phyloP scores from a whole-genome alignment of 1,140 invertebrate species.

The Drosophila elegans region DNA sequence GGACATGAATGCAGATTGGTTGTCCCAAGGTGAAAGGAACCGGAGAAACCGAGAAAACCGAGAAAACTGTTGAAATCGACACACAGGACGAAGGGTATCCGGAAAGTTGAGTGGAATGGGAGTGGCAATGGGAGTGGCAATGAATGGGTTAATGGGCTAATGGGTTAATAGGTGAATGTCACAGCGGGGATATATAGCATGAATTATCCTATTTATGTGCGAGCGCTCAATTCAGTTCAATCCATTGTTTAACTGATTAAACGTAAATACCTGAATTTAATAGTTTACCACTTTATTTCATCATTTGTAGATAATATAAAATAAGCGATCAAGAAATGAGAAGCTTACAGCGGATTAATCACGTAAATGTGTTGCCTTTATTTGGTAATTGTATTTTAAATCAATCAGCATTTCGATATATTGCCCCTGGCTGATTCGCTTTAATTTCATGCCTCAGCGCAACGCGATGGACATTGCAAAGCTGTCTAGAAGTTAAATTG shows the following conservation, averaged over 20 bases:
- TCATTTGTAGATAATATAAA: not conserved
- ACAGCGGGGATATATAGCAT: conserved; percentile 24
- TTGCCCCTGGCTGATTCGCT: not conserved
- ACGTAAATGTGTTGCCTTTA: conserved; percentile 1
- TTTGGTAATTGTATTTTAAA: not conserved
- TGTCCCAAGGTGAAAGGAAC: conserved; percentile 16
- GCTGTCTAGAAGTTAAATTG: not conserved
- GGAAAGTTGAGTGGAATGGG: not conserved
- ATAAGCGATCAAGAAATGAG: not conserved
- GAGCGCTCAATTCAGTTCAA: conserved; percentile 1
- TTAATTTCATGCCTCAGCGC: conserved; percentile 14
- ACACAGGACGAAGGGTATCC: not conserved
- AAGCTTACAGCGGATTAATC: conserved; percentile 21
- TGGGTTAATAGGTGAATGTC: conserved; percentile 28
- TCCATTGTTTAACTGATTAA: not conserved
- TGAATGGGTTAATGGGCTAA: no score
- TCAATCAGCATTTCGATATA: conserved; percentile 3
- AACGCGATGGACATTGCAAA: not conserved
- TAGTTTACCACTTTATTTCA: not conserved
- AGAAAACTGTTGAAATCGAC: not conserved
- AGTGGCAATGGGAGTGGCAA: not conserved
- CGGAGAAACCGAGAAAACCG: not conserved
- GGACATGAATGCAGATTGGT: conserved; percentile 35
- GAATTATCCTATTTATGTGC: conserved; percentile 36
- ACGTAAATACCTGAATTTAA: conserved; percentile 2